Evolutionary conservation across 2,113 vertebrate genomes (phyloP).

Genomic region (Nycticorax nycticorax): DNA sequence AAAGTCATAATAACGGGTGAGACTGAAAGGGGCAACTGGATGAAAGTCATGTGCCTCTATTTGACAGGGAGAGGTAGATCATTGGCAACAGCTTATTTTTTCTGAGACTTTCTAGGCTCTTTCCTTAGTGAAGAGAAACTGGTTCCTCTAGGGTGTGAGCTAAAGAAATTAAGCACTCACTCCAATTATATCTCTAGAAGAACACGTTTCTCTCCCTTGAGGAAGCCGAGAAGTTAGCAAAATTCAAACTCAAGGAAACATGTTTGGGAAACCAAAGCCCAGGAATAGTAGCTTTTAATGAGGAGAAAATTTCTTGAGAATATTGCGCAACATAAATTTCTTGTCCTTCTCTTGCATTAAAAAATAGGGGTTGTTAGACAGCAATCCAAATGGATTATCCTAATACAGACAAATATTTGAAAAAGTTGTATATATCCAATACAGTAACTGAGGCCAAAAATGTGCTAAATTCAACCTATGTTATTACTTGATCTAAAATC

Average conservation of each 20-base stretch:
- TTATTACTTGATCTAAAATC: neutral
- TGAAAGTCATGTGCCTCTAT: neutral
- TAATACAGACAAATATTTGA: neutral
- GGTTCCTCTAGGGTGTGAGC: neutral
- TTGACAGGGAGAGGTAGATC: neutral
- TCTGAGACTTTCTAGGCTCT: fast-evolving
- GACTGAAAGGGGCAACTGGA: neutral
- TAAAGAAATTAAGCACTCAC: neutral
- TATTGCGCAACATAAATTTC: neutral
- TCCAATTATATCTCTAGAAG: neutral
- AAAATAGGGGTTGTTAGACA: neutral
- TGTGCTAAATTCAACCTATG: fast-evolving
- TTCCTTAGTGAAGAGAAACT: neutral
- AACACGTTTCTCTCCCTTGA: neutral
- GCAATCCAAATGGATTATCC: neutral
- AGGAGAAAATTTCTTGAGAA: neutral
- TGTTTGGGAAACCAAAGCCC: neutral
- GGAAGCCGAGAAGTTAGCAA: neutral
- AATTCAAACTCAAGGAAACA: neutral
- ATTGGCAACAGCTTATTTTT: neutral
- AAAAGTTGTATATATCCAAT: neutral
- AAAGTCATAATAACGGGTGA: neutral
- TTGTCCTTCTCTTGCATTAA: neutral
- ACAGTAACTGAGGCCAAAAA: neutral
- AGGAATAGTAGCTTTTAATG: fast-evolving